Evolutionary conservation across 1,140 invertebrate species (phyloP), one percentile per base, ranked within the genome.

Genomic region (Choristoneura fumiferana): DNA sequence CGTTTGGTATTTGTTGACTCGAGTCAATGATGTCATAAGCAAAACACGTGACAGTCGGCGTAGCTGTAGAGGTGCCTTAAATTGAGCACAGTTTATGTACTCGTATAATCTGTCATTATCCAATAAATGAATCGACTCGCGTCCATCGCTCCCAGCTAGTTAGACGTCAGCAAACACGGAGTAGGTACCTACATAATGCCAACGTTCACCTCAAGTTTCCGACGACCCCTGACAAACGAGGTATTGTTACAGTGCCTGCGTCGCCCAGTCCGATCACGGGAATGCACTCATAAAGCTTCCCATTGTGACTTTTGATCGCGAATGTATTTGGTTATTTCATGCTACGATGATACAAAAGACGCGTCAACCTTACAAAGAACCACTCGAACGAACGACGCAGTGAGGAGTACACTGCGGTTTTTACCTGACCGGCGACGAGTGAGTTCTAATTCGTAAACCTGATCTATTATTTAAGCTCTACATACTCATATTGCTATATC

Each of bases 171-270:
- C 52, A 15, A 29, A 29, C 22, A 10, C 33, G 34, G 33, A 53
- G 49, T 18, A n/a, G n/a, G n/a, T n/a, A n/a, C n/a, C n/a, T n/a
- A 17, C 49, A 54, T 54, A 68, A 65, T 68, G 63, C 63, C 64
- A 66, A 68, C 65, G 67, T 64, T 62, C 59, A 64, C 62, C 58
- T 69, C 62, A 57, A 38, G 60, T 65, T 75, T 69, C 65, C 70
- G 64, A 62, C 75, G 76, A 81, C 78, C 76, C 79, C 70, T 78
- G 76, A 81, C 78, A 73, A 82, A 83, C 72, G 80, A 79, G 63
- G 67, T 60, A 83, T 83, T 83, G 80, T 85, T 76, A 67, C 64
- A 68, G 37, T 17, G 36, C 58, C 40, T 40, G 56, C 53, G 54
- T 43, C 53, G 45, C 64, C 63, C 69, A 62, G 62, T 65, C 59